Evolutionary conservation across 2,797 vertebrate species (phyloP).

Genomic region (Darevskia mixta): DNA sequence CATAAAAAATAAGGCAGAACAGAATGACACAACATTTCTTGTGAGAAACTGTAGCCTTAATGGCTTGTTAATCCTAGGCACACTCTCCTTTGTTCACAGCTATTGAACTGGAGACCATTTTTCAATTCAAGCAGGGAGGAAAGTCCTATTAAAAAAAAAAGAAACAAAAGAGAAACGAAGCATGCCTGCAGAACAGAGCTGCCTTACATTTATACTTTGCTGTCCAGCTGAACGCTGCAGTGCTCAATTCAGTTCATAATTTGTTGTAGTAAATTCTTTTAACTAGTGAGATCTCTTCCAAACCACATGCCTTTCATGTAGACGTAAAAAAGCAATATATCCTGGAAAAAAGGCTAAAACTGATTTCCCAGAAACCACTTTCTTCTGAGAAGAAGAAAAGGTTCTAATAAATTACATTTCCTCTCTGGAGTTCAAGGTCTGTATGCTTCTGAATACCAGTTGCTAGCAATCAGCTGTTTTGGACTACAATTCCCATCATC

Average conservation of each 20-base stretch:
- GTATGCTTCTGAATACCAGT: no score
- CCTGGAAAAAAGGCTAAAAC: background rate
- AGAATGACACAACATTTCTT: background rate
- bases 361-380: background rate
- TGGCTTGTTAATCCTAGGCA: background rate
- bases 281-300: background rate
- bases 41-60: background rate
- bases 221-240: background rate
- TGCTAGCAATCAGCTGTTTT: no score
- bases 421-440: background rate
- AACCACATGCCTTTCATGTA: background rate
- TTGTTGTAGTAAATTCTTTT: background rate
- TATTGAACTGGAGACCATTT: background rate
- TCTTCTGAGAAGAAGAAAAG: background rate
- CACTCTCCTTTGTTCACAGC: background rate
- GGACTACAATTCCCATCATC: no score
- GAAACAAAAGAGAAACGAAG: background rate
- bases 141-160: background rate
- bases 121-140: background rate
- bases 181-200: background rate
- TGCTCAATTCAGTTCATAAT: background rate
- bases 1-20: background rate
- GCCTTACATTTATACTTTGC: background rate
- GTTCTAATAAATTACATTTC: background rate
- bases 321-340: background rate